These are phyloP conservation scores for Parascotia fuliginaria DNA, from an alignment of 2,888 invertebrate species.

Conservation along the genomic window DNA sequence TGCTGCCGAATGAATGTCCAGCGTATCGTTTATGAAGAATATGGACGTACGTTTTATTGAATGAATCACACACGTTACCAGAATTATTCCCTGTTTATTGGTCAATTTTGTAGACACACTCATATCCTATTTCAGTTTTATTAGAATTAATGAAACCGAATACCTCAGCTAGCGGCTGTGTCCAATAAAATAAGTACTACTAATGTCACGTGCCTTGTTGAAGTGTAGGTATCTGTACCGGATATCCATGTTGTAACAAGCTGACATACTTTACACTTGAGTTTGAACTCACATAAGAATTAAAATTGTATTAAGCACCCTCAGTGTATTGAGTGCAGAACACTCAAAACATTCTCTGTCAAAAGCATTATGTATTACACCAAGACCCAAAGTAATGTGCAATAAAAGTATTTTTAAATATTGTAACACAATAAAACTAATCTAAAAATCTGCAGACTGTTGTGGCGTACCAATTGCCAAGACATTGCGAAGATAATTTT, in stretches of 20 bases:
- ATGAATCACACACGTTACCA: constrained; percentile 50
- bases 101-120: constrained; percentile 19
- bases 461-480: constrained; percentile 35
- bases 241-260: constrained; percentile 33
- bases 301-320: neutral
- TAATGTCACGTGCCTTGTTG: constrained; percentile 40
- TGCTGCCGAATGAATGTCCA: constrained; percentile 59
- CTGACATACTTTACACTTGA: constrained; percentile 31
- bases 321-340: neutral
- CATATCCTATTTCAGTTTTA: constrained; percentile 40
- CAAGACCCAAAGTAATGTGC: too few relatives aligned
- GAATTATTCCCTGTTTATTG: constrained; percentile 25
- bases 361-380: neutral
- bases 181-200: constrained; percentile 12
- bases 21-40: constrained; percentile 41
- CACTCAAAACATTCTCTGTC: neutral
- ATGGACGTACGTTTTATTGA: constrained; percentile 38
- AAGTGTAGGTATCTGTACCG: constrained; percentile 52
- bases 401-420: neutral
- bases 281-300: constrained; percentile 19
- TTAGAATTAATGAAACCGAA: constrained; percentile 37
- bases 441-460: constrained; percentile 21
- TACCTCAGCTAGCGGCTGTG: constrained; percentile 10
- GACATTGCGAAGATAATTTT: constrained; percentile 41
- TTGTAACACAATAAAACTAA: constrained; percentile 11